A percentile compares a stretch with the other conserved stretches of the same genome.
phyloP scores from a whole-genome alignment of 2,113 vertebrate genomes.

The Piaya cayana region DNA sequence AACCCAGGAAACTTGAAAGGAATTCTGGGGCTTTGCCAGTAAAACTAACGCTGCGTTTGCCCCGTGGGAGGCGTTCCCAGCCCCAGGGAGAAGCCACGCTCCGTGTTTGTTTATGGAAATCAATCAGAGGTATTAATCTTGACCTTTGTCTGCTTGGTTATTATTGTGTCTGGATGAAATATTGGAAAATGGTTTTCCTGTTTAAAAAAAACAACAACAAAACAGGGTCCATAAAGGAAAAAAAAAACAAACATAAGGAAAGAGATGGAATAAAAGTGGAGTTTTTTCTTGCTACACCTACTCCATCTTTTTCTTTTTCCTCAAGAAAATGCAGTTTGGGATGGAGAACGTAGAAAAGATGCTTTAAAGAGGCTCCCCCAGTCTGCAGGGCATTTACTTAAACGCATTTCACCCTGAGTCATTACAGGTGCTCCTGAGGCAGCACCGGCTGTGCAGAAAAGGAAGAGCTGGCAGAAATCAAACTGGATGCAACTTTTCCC shows the following conservation, averaged over 20 bases:
- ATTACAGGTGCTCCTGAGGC: slow-evolving; percentile 37
- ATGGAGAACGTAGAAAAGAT: neutral
- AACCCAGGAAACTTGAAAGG: neutral
- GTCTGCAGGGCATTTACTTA: slow-evolving; percentile 61
- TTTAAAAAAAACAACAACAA: neutral
- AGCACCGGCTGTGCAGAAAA: slow-evolving; percentile 1
- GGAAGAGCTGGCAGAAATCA: slow-evolving; percentile 49
- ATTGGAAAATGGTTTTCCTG: neutral
- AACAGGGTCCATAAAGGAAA: neutral
- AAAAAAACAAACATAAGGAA: neutral
- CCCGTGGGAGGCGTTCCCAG: neutral
- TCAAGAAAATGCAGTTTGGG: slow-evolving; percentile 1
- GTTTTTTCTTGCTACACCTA: neutral
- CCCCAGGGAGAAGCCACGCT: neutral
- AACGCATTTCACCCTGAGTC: slow-evolving; percentile 54
- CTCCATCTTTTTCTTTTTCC: neutral
- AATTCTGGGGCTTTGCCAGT: neutral
- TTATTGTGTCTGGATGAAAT: neutral
- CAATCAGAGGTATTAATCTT: neutral
- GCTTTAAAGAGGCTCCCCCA: slow-evolving; percentile 32
- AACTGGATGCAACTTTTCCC: neutral
- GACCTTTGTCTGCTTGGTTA: neutral
- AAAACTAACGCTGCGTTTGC: neutral
- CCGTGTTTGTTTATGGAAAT: neutral
- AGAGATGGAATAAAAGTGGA: neutral